A percentile compares a stretch with the other conserved stretches of the same genome.
These are phyloP conservation scores for Campoplex nolae DNA, from an alignment of 2,888 invertebrate genomes.

Conservation along the genomic window DNA sequence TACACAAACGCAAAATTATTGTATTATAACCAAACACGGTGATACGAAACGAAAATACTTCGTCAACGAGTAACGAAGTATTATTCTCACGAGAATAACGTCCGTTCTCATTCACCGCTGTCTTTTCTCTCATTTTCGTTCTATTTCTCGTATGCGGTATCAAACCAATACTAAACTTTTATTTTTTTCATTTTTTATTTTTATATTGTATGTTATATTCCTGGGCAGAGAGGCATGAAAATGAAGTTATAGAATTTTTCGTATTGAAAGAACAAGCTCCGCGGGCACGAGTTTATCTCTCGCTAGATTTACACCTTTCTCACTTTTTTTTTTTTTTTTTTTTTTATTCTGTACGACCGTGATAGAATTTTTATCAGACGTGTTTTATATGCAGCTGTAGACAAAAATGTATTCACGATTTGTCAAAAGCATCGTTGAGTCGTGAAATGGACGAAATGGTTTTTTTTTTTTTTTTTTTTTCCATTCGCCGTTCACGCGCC, in stretches of 20 bases:
- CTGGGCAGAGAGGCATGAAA: not conserved
- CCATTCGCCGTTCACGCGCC: not conserved
- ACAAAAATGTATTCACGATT: conserved; percentile 1
- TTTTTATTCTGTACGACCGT: not conserved
- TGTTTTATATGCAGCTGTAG: not conserved
- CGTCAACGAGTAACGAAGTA: conserved; percentile 71
- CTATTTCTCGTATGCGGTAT: conserved; percentile 17
- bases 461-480: not conserved
- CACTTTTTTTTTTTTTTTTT: not conserved
- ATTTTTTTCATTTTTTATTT: too few relatives aligned
- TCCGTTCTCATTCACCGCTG: not conserved
- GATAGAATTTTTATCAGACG: not conserved
- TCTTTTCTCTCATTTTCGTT: conserved; percentile 23
- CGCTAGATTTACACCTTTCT: not conserved
- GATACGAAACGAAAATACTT: conserved; percentile 44
- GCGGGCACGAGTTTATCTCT: conserved; percentile 16
- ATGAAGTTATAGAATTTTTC: conserved; percentile 30
- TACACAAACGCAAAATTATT: conserved; percentile 29
- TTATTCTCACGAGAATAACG: conserved; percentile 53
- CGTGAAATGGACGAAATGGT: not conserved
- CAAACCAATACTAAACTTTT: conserved; percentile 30
- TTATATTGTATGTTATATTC: not conserved
- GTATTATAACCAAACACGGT: conserved; percentile 22
- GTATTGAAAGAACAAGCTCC: conserved; percentile 1
- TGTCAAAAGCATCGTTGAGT: not conserved